Evolutionary conservation across 37 sponge, comb jelly and placozoan genomes (phyloP).

Genomic region (Oopsacas minuta): DNA sequence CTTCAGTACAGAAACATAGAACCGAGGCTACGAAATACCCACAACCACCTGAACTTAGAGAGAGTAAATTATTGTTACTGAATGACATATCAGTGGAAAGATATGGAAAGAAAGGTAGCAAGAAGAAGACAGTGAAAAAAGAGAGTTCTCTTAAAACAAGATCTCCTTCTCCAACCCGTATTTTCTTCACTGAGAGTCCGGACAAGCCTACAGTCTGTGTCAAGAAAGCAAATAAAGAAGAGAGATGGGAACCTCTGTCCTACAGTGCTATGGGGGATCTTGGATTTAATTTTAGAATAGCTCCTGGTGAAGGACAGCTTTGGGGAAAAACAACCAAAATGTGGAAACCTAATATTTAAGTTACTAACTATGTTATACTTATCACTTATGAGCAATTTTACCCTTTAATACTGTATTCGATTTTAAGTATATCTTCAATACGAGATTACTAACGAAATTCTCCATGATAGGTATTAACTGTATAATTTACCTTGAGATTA

Average conservation of each 20-base stretch:
- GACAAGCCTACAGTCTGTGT: neutral
- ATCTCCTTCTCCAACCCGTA: neutral
- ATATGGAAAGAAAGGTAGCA: neutral
- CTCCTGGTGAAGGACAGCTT: neutral
- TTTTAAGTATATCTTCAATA: too few relatives aligned
- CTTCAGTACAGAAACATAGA: neutral
- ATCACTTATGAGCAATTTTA: neutral
- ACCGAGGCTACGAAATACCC: neutral
- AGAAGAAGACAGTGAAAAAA: neutral
- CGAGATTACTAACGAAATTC: too few relatives aligned
- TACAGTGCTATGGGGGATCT: constrained; percentile 5
- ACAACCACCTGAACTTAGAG: neutral
- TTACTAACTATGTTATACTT: neutral
- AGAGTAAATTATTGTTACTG: neutral
- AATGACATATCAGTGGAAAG: neutral
- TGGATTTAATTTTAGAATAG: neutral
- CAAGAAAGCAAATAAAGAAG: neutral
- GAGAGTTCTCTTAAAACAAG: neutral
- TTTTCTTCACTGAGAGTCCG: constrained; percentile 14
- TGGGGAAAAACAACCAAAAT: constrained; percentile 6
- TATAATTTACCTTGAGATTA: constrained; percentile 7
- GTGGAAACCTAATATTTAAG: neutral
- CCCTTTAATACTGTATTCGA: too few relatives aligned
- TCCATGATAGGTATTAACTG: too few relatives aligned
- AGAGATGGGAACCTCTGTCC: neutral